Evolutionary conservation across 2,888 invertebrate genomes (phyloP), one percentile per base, ranked within the genome.

Genomic region (Platypus cylindrus): DNA sequence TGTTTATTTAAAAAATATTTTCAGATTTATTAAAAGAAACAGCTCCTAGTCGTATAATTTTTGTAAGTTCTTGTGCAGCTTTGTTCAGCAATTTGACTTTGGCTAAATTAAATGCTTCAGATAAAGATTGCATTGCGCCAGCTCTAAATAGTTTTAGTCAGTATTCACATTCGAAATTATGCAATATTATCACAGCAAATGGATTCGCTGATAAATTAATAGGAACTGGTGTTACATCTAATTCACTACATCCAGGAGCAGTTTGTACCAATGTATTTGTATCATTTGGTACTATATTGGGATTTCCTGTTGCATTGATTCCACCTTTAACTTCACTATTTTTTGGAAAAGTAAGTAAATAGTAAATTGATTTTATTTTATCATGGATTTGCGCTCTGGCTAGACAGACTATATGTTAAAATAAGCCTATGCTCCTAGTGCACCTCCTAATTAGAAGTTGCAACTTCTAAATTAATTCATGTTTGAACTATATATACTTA

Each of bases 251-350:
- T 31, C 31, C 31, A 9, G 31, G 31, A 7, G 31, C 11, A 7
- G 31, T 31, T 4, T 18, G 22, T 14, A 14, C 31, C 8, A 20
- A 17, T 4, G 18, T 31, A 26, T 49, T 46, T 30, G 38, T 43
- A 13, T 40, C 40, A 23, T 32, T 48, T 9, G 40, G 47, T 2
- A 43, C 39, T 17, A 36, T 41, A 32, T 22, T 45, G 15, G 45
- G 48, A 9, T n/a, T 50, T 14, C 12, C 11, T 23, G 17, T 20
- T 31, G 7, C 22, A 20, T 8, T 9, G 9, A 9, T 9, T 7
- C 22, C 7, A 7, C 9, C 9, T n/a, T n/a, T n/a, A n/a, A n/a
- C n/a, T n/a, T n/a, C n/a, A n/a, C n/a, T n/a, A n/a, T n/a, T n/a
- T n/a, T n/a, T n/a, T n/a, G n/a, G n/a, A n/a, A n/a, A n/a, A n/a